Percentiles rank a stretch among this genome's conserved stretches.
phyloP scores from a whole-genome alignment of 2,888 invertebrate genomes.

The Catotricha subobsoleta region DNA sequence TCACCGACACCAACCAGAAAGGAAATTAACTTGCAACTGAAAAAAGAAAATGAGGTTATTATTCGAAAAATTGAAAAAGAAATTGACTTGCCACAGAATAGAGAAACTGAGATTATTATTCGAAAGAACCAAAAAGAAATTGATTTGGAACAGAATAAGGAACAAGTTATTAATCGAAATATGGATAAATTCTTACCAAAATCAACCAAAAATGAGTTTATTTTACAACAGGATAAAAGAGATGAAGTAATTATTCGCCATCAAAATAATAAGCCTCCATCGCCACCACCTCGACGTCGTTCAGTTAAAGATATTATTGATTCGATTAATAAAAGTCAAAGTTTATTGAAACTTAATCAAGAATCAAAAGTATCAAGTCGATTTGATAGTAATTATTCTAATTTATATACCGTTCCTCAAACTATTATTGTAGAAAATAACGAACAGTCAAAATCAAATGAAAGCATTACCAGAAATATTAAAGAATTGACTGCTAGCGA shows the following conservation, averaged over 20 bases:
- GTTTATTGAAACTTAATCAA: conserved; percentile 21
- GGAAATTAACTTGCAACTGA: background rate
- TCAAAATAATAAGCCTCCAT: conserved; percentile 1
- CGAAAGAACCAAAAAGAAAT: background rate
- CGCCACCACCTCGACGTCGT: conserved; percentile 10
- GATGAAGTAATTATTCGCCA: background rate
- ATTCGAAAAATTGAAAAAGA: background rate
- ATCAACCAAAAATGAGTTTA: background rate
- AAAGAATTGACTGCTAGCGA: conserved; percentile 13
- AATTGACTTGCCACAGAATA: background rate
- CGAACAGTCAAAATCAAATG: background rate
- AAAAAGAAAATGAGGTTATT: background rate
- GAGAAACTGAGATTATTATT: background rate
- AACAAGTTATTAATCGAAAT: background rate
- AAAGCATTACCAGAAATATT: conserved; percentile 6
- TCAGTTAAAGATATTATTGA: conserved; percentile 23
- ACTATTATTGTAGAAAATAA: background rate
- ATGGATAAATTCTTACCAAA: background rate
- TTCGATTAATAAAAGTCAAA: conserved; percentile 27
- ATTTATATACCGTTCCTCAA: background rate
- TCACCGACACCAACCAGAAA: conserved; percentile 7
- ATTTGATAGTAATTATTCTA: background rate
- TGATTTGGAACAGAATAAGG: background rate
- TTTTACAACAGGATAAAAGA: background rate
- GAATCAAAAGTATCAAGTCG: conserved; percentile 7